A percentile compares a stretch with the other conserved stretches of the same genome.
These are phyloP conservation scores for Keiferia lycopersicella DNA, from an alignment of 2,888 invertebrate species.

Conservation along the genomic window DNA sequence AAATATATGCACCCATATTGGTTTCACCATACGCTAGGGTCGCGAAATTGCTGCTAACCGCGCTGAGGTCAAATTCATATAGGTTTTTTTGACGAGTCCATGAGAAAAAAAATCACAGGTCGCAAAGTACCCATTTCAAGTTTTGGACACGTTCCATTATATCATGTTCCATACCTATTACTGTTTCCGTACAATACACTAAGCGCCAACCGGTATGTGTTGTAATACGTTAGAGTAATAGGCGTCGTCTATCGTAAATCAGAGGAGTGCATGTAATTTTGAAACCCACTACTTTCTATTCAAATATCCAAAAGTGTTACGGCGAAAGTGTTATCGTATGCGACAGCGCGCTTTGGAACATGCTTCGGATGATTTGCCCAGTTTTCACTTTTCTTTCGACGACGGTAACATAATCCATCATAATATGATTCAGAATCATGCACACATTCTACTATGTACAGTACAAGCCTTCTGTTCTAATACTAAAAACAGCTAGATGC, in stretches of 20 bases:
- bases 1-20: not conserved
- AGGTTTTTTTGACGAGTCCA: not conserved
- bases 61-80: not conserved
- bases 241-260: conserved; percentile 29
- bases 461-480: too few species aligned
- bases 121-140: too few species aligned
- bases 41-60: conserved; percentile 5
- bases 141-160: too few species aligned
- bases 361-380: conserved; percentile 37
- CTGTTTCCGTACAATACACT: not conserved
- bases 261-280: conserved; percentile 30
- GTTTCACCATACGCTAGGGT: conserved; percentile 1
- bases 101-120: too few species aligned
- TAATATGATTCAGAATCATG: not conserved
- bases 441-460: not conserved
- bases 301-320: conserved; percentile 61
- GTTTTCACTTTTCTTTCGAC: conserved; percentile 62
- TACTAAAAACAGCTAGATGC: too few species aligned
- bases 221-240: conserved; percentile 24
- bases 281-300: conserved; percentile 56
- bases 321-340: conserved; percentile 58
- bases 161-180: not conserved
- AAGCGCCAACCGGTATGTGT: conserved; percentile 21
- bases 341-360: conserved; percentile 30
- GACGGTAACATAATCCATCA: conserved; percentile 26